Conservation (phyloP, 2,797 vertebrate genomes). For the Enteromius argenteus region DNA sequence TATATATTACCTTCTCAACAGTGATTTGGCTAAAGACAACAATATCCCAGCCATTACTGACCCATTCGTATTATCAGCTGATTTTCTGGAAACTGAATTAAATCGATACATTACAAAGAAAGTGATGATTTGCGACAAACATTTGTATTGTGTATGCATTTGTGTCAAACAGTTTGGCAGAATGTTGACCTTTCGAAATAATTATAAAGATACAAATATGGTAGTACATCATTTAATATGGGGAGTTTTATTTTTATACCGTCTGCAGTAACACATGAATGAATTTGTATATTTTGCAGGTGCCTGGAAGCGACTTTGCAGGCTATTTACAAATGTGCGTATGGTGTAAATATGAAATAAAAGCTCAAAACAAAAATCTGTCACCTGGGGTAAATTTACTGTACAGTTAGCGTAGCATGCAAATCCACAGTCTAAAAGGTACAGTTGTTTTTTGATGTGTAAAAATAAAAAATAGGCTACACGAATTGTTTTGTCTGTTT, state of each 20-base stretch:
- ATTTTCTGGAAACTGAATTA: neutral
- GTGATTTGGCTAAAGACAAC: neutral
- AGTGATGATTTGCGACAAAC: neutral
- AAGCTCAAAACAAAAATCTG: neutral
- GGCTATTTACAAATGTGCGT: constrained; percentile 27
- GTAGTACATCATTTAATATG: constrained; percentile 20
- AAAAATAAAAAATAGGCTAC: neutral
- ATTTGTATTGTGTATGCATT: neutral
- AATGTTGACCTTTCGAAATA: neutral
- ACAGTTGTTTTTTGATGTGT: constrained; percentile 10
- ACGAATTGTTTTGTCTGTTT: neutral
- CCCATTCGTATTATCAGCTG: neutral
- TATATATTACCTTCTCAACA: neutral
- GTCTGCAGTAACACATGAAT: constrained; percentile 51
- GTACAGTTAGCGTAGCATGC: constrained; percentile 21
- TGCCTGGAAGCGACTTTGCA: constrained; percentile 15
- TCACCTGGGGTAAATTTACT: constrained; percentile 16
- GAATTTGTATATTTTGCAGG: constrained; percentile 61
- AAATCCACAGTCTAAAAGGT: constrained; percentile 1
- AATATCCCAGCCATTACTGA: neutral
- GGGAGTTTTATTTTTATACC: constrained; percentile 55
- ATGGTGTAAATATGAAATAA: neutral
- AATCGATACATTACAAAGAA: neutral
- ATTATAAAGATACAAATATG: constrained; percentile 11
- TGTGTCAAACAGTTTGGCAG: neutral